phyloP scores from a whole-genome alignment of 2,113 vertebrate genomes.

The Mungos mungo region DNA sequence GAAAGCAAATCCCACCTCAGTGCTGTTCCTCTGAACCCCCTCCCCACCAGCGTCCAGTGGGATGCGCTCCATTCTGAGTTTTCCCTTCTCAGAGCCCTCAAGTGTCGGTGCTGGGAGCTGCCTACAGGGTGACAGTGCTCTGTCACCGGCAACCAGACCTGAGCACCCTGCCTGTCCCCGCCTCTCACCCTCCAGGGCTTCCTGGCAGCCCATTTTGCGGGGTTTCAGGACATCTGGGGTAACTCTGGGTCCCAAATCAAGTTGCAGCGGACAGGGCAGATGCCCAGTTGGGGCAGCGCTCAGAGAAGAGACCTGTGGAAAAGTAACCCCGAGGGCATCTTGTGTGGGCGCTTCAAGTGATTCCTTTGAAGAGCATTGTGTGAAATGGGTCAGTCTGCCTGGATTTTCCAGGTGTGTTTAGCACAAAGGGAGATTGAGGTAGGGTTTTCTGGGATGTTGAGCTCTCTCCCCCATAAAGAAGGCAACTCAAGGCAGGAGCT shows the following conservation, averaged over 20 bases:
- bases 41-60: background rate
- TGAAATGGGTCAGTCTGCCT: fast-evolving
- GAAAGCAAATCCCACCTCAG: background rate
- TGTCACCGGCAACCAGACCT: background rate
- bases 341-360: fast-evolving
- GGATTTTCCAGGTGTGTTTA: background rate
- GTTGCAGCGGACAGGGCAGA: no score
- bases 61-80: background rate
- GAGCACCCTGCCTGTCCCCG: background rate
- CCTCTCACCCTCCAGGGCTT: background rate
- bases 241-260: background rate
- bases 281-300: background rate
- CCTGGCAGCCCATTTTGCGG: background rate
- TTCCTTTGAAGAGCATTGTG: background rate
- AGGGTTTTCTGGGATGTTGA: background rate
- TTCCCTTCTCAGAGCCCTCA: background rate
- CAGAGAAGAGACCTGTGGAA: background rate
- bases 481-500: background rate
- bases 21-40: background rate
- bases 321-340: background rate
- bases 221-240: background rate
- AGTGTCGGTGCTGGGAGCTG: background rate
- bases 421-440: background rate
- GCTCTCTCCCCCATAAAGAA: background rate
- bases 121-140: background rate